Evolutionary conservation across 2,113 vertebrate genomes (phyloP).

Genomic region (Platysternon megacephalum): DNA sequence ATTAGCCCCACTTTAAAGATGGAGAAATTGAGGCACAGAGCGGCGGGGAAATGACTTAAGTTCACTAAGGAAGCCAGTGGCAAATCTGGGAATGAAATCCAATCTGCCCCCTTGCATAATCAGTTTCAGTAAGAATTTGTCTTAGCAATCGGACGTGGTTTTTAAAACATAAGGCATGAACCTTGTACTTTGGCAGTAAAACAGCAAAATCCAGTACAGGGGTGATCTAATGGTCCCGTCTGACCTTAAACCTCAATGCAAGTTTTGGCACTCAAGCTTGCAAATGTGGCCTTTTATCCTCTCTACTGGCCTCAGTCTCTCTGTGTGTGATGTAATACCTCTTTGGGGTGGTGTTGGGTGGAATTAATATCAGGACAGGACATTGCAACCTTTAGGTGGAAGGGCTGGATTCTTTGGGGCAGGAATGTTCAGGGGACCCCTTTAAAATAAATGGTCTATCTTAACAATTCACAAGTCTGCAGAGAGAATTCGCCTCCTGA

Average conservation of each 20-base stretch:
- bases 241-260: background rate
- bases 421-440: background rate
- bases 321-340: background rate
- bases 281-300: background rate
- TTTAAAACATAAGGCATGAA: background rate
- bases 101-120: background rate
- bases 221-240: background rate
- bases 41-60: background rate
- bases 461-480: background rate
- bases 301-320: background rate
- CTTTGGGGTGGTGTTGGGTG: background rate
- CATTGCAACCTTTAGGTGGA: background rate
- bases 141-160: background rate
- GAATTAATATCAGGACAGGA: background rate
- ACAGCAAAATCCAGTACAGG: background rate
- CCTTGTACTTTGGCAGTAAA: background rate
- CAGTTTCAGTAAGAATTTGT: background rate
- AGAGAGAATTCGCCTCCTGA: background rate
- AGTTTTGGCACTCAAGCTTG: background rate
- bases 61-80: background rate
- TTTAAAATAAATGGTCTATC: background rate
- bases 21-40: background rate
- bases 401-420: background rate
- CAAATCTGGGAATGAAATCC: background rate
- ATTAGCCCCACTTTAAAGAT: rapidly evolving